These are phyloP conservation scores for Apodemia duryi DNA, from an alignment of 2,888 invertebrate genomes.

Conservation along the genomic window DNA sequence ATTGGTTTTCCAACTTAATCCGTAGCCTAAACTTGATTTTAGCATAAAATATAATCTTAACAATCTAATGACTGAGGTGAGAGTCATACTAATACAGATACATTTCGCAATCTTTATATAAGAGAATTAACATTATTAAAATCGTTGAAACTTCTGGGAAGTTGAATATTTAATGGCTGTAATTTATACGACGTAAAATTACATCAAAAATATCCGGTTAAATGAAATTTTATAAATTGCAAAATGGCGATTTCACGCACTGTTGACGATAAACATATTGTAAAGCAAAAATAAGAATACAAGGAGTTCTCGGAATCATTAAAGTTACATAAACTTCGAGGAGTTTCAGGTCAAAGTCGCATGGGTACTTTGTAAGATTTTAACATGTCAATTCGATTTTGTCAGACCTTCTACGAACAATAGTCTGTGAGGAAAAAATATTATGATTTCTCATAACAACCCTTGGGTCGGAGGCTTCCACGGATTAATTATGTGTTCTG, in stretches of 20 bases:
- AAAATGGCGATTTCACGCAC: slow-evolving; percentile 3
- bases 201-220: slow-evolving; percentile 1
- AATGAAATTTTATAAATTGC: slow-evolving; percentile 3
- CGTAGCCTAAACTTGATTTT: neutral
- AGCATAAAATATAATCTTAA: neutral
- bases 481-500: slow-evolving; percentile 78
- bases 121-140: neutral
- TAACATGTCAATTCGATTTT: slow-evolving; percentile 35
- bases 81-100: neutral
- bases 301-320: neutral
- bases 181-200: neutral
- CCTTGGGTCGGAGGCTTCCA: slow-evolving; percentile 74
- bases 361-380: slow-evolving; percentile 22
- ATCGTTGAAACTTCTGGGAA: neutral
- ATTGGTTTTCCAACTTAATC: no score
- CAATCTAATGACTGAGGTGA: neutral
- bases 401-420: slow-evolving; percentile 57
- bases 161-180: neutral
- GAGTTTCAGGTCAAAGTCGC: slow-evolving; percentile 49
- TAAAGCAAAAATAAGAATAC: neutral
- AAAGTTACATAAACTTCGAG: slow-evolving; percentile 2
- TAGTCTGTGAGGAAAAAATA: slow-evolving; percentile 39
- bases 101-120: neutral
- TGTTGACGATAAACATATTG: neutral
- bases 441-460: slow-evolving; percentile 73